Evolutionary conservation across 2,113 vertebrate genomes (phyloP), one percentile per base, ranked within the genome.

Genomic region (Penelope pileata): DNA sequence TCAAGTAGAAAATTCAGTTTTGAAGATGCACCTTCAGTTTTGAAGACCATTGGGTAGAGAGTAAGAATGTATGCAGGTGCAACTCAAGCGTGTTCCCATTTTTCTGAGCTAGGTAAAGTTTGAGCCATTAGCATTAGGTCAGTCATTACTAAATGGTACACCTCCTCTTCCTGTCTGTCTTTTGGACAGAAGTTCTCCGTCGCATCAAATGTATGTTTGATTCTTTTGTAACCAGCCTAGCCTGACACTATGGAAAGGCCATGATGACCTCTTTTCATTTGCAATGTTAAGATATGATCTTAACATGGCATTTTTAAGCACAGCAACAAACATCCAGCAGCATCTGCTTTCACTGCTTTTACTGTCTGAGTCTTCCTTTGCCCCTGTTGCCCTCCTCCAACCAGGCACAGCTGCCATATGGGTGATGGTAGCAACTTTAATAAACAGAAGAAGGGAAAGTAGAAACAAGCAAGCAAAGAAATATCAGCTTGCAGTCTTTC

Each of bases 401-500:
- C 54, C 40, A 90, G 45, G 67, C 72, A 83, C 34, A 90, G 88
- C 88, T 91, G 85, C 88, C 59, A 62, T 62, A 51, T 47, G 50
- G 59, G 85, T 88, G 92, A 90, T 92, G 91, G 93, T 42, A 94
- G 69, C 88, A 76, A 76, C 30, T 67, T 88, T 83, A 85, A 80
- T 76, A 94, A 95, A 93, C 32, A 86, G 42, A 53, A 86, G 76
- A 93, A 60, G 9, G 23, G 26, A 47, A 84, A 86, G 84, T 56
- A 22, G 83, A 93, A 90, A 53, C 42, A 88, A 74, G 42, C 45
- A 88, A 63, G 48, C 63, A 93, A 88, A 91, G 93, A 95, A 91
- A 59, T 16, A 68, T 73, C 85, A 91, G 59, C 16, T 83, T 68
- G 36, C 38, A 89, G 51, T 63, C 70, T 91, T 91, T 23, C 58